Evolutionary conservation across 2,797 vertebrate species (phyloP), one percentile per base, ranked within the genome.

Genomic region (Denticeps clupeoides): DNA sequence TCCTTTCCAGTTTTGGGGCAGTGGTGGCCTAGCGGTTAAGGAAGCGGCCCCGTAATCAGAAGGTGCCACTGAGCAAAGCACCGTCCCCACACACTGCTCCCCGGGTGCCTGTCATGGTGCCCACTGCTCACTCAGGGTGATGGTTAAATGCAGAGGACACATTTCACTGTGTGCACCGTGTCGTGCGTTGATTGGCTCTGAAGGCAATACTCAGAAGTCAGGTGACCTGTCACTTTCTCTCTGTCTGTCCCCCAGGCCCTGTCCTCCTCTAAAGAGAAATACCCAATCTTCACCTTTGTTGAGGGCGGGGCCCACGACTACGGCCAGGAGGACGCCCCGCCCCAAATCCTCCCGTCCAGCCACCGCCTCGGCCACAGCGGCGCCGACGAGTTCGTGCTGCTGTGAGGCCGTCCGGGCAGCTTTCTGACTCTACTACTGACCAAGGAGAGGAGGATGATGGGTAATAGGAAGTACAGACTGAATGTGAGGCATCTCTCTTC

Each of bases 201-300:
- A n/a, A n/a, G n/a, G n/a, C n/a, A n/a, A n/a, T n/a, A n/a, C n/a
- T n/a, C n/a, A n/a, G n/a, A n/a, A n/a, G n/a, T 32, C 19, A 5
- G 18, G 12, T 21, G 12, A 9, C 15, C 25, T 19, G 13, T 13
- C 31, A 24, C 9, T 18, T 10, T 45, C 11, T 28, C 15, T 29
- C 31, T 12, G 7, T 16, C 7, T 46, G n/a, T n/a, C n/a, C 26
- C 19, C 5, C 59, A 94, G 91, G 87, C 89, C 21, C 73, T 93
- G 43, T 83, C 80, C 2, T 82, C 82, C 0, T 77, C 82, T 7
- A 81, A 79, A 16, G 89, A 93, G 74, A 84, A 86, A 49, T 94
- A 93, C 51, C 89, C 91, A 43, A 84, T 93, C 72, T 94, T 94
- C 57, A 91, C 88, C 1, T 78, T 94, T 16, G 82, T 87, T 0